Evolutionary conservation across 2,797 vertebrate genomes (phyloP), one percentile per base, ranked within the genome.

Genomic region (Notolabrus celidotus): DNA sequence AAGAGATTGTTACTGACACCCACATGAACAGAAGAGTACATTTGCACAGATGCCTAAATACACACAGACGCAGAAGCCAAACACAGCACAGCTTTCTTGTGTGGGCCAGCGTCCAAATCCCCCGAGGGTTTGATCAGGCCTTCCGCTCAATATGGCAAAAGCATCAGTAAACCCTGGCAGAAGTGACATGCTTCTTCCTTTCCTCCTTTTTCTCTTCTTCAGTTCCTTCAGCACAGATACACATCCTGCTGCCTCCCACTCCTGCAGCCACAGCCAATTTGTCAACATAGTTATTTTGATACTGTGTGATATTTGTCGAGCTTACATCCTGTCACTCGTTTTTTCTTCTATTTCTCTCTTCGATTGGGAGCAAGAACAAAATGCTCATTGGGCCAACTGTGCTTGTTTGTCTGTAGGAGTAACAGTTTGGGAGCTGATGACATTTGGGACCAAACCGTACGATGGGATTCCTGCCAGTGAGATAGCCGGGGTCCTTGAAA

Each of bases 371-470:
- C 38, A 53, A 84, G 74, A 74, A 65, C 64, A 83, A 73, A 67
- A 17, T 77, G 63, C 81, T 71, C 60, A 59, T 52, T 56, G 58
- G 45, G 45, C 53, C 67, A 45, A 46, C 54, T 73, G 45, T 67
- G 19, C 29, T 73, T 31, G 45, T 46, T 46, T 76, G 1, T 67
- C 38, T 79, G 15, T 76, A 96, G 98, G 98, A 71, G 98, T 99
- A 72, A 99, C 98, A 0, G 96, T 99, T n/a, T 99, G 98, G 98
- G 98, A 99, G 93, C 88, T 99, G 88, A 99, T 99, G 98, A 99
- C 98, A 0, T 99, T 99, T 53, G 98, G 98, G 51, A 97, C 95
- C 55, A 99, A 98, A 86, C 98, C 98, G 0, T 99, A 99, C 0
- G 97, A 99, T 1, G 96, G 96, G 36, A 99, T 99, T 52, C 96